Evolutionary conservation across 2,888 invertebrate genomes (phyloP).

Genomic region (Mamestra brassicae): DNA sequence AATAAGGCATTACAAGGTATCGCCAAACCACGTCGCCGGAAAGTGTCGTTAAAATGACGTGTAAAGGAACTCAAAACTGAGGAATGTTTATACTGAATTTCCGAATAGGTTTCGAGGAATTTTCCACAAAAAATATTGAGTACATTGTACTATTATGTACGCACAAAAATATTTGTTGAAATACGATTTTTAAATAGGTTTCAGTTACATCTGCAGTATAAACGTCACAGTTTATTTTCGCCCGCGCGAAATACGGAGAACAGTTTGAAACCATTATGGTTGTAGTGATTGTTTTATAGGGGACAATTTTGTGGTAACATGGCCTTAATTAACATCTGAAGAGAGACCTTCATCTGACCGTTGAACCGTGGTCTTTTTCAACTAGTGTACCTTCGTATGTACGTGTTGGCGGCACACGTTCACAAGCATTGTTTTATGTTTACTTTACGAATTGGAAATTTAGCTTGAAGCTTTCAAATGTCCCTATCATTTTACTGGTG

Average conservation of each 20-base stretch:
- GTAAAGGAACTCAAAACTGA: constrained; percentile 16
- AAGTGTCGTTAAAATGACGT: constrained; percentile 30
- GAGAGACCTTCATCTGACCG: constrained; percentile 73
- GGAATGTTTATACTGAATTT: constrained; percentile 6
- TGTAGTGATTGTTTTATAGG: constrained; percentile 67
- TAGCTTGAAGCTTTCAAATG: too few relatives aligned
- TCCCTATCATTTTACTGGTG: neutral
- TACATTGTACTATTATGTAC: constrained; percentile 19
- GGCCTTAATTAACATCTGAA: constrained; percentile 73
- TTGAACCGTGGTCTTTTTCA: constrained; percentile 76
- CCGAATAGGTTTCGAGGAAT: constrained; percentile 15
- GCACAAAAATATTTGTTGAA: constrained; percentile 4
- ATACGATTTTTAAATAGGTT: constrained; percentile 36
- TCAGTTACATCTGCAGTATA: constrained; percentile 50
- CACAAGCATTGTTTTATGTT: constrained; percentile 5
- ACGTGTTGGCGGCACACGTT: constrained; percentile 45
- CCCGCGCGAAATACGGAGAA: constrained; percentile 40
- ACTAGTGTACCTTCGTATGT: constrained; percentile 33
- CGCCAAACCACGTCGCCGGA: constrained; percentile 22
- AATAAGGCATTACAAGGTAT: constrained; percentile 44
- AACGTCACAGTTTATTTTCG: constrained; percentile 58
- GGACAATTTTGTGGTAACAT: constrained; percentile 68
- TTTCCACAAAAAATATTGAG: constrained; percentile 32
- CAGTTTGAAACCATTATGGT: constrained; percentile 47
- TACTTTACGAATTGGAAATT: constrained; percentile 17